phyloP scores from a whole-genome alignment of 2,113 vertebrate genomes.

The Charadrius vociferus region DNA sequence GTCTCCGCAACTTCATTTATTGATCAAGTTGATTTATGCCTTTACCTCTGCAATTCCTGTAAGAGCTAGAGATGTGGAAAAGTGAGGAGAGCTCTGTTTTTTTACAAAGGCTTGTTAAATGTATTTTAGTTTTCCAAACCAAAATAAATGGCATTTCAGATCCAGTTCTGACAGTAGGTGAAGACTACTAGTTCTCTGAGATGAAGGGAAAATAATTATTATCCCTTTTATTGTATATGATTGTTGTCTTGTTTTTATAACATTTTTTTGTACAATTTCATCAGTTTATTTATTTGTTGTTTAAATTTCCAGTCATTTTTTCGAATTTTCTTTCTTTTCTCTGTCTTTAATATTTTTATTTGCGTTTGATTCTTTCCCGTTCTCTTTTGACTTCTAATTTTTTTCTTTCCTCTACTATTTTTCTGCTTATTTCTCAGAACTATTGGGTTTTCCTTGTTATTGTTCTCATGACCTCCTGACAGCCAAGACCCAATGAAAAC shows the following conservation, averaged over 20 bases:
- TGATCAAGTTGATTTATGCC: background rate
- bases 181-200: background rate
- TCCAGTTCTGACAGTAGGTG: background rate
- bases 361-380: background rate
- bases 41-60: background rate
- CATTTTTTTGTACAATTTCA: background rate
- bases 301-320: background rate
- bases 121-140: background rate
- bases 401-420: background rate
- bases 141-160: background rate
- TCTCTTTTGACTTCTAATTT: background rate
- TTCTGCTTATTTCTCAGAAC: background rate
- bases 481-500: background rate
- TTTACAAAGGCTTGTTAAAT: background rate
- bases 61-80: background rate
- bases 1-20: background rate
- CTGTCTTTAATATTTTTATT: background rate
- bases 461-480: background rate
- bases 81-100: background rate
- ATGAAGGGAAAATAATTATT: background rate
- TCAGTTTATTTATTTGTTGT: background rate
- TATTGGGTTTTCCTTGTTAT: background rate
- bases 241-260: background rate
- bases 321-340: background rate
- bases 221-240: accelerated